Evolutionary conservation across 2,113 vertebrate species (phyloP).

Genomic region (Heptranchias perlo): DNA sequence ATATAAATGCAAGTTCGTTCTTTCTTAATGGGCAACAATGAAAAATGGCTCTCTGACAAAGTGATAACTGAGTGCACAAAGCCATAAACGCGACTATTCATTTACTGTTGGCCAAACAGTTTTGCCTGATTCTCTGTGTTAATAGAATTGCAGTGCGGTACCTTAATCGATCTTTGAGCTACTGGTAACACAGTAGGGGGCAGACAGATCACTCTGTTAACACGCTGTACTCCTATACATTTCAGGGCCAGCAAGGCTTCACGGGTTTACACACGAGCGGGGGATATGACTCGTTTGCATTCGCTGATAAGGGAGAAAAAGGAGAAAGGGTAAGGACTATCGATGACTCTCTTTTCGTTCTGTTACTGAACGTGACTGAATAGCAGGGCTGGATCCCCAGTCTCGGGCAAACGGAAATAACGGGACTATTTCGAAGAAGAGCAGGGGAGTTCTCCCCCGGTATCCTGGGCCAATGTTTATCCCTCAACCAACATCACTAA

Average conservation of each 20-base stretch:
- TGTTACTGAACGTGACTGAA: background rate
- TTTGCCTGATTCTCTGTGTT: background rate
- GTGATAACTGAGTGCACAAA: background rate
- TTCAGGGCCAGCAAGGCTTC: conserved; percentile 27
- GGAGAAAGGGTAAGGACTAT: conserved; percentile 68
- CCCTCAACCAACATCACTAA: no score
- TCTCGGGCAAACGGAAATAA: background rate
- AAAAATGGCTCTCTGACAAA: background rate
- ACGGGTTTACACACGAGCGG: conserved; percentile 53
- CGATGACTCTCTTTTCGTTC: background rate
- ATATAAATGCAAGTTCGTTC: background rate
- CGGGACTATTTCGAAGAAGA: background rate
- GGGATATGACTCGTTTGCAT: conserved; percentile 57
- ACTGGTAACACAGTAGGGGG: no score
- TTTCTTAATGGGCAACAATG: background rate
- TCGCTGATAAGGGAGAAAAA: conserved; percentile 68
- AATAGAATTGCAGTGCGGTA: no score
- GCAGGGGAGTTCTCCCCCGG: no score
- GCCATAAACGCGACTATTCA: background rate
- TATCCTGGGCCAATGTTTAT: no score
- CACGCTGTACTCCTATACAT: background rate
- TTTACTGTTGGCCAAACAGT: background rate
- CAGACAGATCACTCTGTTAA: background rate
- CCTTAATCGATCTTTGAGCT: no score
- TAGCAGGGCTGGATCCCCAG: background rate